Conservation (phyloP, 2,797 vertebrate genomes). For the Myiotriccus ornatus region DNA sequence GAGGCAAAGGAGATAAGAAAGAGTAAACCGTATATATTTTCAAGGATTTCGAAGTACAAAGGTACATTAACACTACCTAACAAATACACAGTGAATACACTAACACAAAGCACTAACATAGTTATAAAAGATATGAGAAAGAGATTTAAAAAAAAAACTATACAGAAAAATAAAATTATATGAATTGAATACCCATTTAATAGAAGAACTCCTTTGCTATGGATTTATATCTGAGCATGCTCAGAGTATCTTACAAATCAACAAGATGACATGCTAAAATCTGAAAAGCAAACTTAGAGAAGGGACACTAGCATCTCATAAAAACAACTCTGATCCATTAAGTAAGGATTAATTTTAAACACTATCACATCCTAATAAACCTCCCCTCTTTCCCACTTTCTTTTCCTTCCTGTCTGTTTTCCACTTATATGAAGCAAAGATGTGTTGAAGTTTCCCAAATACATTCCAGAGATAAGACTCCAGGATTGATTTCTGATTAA, state of each 20-base stretch:
- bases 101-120: background rate
- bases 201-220: background rate
- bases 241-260: background rate
- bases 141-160: background rate
- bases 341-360: background rate
- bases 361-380: background rate
- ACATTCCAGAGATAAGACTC: background rate
- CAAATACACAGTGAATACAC: background rate
- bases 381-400: background rate
- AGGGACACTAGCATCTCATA: background rate
- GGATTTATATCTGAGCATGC: background rate
- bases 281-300: background rate
- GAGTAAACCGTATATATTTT: background rate
- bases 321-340: background rate
- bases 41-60: background rate
- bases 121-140: background rate
- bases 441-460: background rate
- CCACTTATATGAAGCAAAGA: background rate
- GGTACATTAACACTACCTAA: background rate
- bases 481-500: background rate
- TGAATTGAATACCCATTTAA: background rate
- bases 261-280: background rate
- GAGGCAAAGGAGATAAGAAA: background rate
- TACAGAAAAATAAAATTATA: background rate
- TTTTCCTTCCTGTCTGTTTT: background rate